These are phyloP conservation scores for Falco rusticolus DNA, from an alignment of 2,797 vertebrate genomes.

Conservation along the genomic window DNA sequence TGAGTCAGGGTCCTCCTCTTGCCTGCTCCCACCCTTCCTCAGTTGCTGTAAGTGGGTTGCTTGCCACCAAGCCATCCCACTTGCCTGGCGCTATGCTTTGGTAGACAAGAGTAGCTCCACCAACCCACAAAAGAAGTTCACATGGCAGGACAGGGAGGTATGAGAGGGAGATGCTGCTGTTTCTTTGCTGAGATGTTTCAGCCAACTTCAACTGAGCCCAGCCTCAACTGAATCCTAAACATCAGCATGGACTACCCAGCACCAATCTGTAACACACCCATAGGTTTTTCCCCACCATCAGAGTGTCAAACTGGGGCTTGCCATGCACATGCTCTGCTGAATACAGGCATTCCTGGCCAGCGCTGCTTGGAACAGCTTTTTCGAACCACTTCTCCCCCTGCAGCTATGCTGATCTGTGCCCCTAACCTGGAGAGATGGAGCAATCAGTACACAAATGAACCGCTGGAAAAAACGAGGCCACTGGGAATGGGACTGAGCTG, in stretches of 20 bases:
- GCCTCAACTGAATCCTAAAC: not conserved
- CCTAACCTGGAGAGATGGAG: not conserved
- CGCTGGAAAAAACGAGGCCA: not conserved
- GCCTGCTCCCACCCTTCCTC: not conserved
- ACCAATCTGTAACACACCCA: not conserved
- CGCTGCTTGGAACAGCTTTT: not conserved
- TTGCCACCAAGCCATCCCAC: accelerated
- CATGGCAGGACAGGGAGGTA: accelerated
- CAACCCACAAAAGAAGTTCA: accelerated
- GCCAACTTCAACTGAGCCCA: not conserved
- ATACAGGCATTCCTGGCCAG: not conserved
- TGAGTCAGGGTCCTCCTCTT: not conserved
- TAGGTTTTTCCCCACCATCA: not conserved
- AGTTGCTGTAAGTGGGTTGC: not conserved
- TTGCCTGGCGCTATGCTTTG: accelerated
- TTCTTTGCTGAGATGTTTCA: not conserved
- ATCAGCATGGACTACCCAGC: not conserved
- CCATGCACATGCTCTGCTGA: not conserved
- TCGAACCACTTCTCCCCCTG: not conserved
- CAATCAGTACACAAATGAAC: not conserved
- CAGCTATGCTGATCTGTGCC: not conserved
- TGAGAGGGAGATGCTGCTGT: not conserved
- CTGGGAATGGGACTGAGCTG: not conserved
- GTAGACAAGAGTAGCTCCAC: not conserved
- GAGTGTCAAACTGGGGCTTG: accelerated